A percentile compares a stretch with the other conserved stretches of the same genome.
phyloP scores from a whole-genome alignment of 2,797 vertebrate species.

The Apogon hyalosoma region DNA sequence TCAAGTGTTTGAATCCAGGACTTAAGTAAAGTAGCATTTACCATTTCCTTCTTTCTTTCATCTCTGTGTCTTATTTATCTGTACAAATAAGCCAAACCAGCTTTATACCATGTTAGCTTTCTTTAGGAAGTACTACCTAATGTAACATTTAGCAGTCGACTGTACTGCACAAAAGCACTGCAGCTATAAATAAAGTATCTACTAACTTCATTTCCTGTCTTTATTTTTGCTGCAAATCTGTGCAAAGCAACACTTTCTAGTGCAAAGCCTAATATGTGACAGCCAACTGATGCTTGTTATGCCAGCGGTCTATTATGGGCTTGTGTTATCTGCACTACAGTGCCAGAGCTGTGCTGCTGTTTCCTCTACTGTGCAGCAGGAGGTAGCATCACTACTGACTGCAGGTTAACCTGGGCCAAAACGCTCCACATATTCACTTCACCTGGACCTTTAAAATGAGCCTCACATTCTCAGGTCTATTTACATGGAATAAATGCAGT shows the following conservation, averaged over 20 bases:
- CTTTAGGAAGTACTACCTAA: no score
- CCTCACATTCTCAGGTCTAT: background rate
- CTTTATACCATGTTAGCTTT: no score
- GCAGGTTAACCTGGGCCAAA: slow-evolving; percentile 26
- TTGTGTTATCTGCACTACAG: background rate
- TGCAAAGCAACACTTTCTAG: background rate
- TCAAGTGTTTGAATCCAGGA: no score
- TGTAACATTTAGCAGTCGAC: no score
- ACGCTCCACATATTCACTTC: background rate
- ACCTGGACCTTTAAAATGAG: background rate
- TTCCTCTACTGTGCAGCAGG: slow-evolving; percentile 55
- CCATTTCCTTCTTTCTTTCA: no score
- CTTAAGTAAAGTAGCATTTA: no score
- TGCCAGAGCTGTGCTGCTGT: slow-evolving; percentile 31
- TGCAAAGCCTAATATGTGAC: background rate
- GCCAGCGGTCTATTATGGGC: background rate
- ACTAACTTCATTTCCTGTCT: no score
- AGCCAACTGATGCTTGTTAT: background rate
- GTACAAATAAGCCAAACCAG: no score
- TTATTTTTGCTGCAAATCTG: background rate
- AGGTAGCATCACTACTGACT: slow-evolving; percentile 22
- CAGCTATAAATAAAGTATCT: no score
- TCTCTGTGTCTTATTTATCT: no score
- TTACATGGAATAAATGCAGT: background rate
- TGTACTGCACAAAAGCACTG: no score